Percentiles rank a stretch among this genome's conserved stretches.
These are phyloP conservation scores for Polypedilum vanderplanki DNA, from an alignment of 1,140 invertebrate genomes.

Conservation along the genomic window DNA sequence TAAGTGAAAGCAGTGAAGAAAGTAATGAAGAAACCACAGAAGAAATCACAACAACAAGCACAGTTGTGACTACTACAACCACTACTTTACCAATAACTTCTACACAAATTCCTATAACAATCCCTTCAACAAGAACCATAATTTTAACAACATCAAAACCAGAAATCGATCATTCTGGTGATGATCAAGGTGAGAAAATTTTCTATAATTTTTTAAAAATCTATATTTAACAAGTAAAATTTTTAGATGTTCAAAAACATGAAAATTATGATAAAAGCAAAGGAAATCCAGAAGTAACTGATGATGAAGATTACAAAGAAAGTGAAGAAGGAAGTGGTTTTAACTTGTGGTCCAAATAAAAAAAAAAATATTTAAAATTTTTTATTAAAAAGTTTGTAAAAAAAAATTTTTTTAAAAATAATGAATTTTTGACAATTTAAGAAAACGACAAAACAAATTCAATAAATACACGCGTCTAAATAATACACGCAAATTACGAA, in stretches of 20 bases:
- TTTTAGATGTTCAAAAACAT: no score
- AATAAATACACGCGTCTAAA: neutral
- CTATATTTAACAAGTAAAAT: no score
- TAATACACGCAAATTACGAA: neutral
- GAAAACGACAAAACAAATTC: neutral
- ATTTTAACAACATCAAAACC: neutral
- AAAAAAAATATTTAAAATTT: no score
- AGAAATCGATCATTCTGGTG: neutral
- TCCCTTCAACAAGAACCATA: neutral
- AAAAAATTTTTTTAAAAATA: neutral
- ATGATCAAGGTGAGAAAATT: no score
- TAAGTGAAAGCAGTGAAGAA: neutral
- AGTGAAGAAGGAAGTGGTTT: neutral
- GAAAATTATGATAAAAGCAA: neutral
- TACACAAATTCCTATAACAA: neutral
- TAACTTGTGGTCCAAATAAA: no score
- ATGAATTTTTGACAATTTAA: neutral
- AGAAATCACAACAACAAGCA: no score
- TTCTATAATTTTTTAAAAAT: no score
- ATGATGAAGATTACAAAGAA: neutral
- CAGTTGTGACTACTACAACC: neutral
- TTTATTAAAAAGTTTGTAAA: neutral
- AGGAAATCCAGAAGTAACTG: neutral
- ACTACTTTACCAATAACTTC: neutral
- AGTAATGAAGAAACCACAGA: neutral